Conservation (phyloP, 2,797 vertebrate species). For the Coregonus suidteri region DNA sequence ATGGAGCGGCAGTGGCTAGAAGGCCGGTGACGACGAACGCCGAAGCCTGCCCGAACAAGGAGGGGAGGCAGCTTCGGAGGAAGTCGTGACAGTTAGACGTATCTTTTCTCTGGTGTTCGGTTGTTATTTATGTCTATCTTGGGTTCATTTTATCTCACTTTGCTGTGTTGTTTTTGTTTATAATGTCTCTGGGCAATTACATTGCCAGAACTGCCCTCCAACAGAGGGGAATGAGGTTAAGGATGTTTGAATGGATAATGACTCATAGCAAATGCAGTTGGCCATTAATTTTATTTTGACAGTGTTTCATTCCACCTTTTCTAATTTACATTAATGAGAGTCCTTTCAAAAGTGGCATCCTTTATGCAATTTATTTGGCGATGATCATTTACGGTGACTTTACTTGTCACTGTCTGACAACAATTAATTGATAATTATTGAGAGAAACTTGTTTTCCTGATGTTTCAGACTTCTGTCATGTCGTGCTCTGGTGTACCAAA, state of each 20-base stretch:
- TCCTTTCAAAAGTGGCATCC: neutral
- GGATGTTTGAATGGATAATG: neutral
- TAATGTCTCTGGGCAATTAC: neutral
- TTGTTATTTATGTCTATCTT: neutral
- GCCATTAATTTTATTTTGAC: neutral
- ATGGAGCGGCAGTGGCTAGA: too few species aligned
- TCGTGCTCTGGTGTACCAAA: neutral
- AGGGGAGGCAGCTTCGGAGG: too few species aligned
- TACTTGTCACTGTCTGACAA: neutral
- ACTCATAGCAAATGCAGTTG: neutral
- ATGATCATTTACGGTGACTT: neutral
- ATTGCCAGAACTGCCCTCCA: neutral
- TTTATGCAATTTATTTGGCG: neutral
- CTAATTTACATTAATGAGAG: neutral
- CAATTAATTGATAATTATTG: neutral
- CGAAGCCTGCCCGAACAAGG: too few species aligned
- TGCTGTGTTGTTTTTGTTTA: neutral
- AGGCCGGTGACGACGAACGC: too few species aligned
- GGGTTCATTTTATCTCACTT: neutral
- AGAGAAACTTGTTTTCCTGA: too few species aligned
- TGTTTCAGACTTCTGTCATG: neutral
- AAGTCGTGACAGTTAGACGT: neutral
- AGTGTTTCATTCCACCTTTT: neutral
- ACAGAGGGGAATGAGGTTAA: neutral
- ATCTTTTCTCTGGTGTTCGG: constrained; percentile 1